Evolutionary conservation across 2,113 vertebrate genomes (phyloP).

Genomic region (Erythrocercus mccallii): DNA sequence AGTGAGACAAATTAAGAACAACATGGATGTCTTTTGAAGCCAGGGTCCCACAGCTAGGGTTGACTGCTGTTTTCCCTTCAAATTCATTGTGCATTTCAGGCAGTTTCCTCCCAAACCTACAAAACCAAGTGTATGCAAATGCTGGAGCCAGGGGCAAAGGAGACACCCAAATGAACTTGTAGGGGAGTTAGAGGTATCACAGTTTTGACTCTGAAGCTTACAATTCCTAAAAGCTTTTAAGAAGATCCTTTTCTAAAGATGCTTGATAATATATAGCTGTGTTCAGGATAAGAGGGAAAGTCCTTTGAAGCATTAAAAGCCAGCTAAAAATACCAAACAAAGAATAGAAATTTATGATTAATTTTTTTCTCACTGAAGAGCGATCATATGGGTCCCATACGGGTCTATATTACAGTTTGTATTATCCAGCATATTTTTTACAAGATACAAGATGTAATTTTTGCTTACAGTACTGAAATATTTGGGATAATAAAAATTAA

Average conservation of each 20-base stretch:
- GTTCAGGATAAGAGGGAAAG: neutral
- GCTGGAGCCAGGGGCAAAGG: too few relatives aligned
- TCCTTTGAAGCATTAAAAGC: too few relatives aligned
- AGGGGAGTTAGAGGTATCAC: fast-evolving
- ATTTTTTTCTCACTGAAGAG: too few relatives aligned
- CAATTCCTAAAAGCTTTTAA: neutral
- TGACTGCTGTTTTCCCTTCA: too few relatives aligned
- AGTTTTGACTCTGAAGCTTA: neutral
- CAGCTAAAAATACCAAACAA: too few relatives aligned
- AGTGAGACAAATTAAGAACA: neutral
- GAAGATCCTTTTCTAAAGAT: neutral
- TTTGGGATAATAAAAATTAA: neutral
- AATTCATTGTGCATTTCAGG: too few relatives aligned
- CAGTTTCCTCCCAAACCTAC: too few relatives aligned
- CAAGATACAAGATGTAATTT: neutral
- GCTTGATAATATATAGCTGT: neutral
- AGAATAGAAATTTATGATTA: too few relatives aligned
- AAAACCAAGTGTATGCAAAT: too few relatives aligned
- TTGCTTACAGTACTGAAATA: neutral
- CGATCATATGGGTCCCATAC: neutral
- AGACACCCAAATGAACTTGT: neutral
- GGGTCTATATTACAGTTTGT: neutral
- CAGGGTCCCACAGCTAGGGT: neutral
- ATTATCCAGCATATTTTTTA: neutral
- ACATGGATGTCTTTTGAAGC: neutral